These are phyloP conservation scores for Prunella himalayana DNA, from an alignment of 2,113 vertebrate genomes.

Conservation along the genomic window DNA sequence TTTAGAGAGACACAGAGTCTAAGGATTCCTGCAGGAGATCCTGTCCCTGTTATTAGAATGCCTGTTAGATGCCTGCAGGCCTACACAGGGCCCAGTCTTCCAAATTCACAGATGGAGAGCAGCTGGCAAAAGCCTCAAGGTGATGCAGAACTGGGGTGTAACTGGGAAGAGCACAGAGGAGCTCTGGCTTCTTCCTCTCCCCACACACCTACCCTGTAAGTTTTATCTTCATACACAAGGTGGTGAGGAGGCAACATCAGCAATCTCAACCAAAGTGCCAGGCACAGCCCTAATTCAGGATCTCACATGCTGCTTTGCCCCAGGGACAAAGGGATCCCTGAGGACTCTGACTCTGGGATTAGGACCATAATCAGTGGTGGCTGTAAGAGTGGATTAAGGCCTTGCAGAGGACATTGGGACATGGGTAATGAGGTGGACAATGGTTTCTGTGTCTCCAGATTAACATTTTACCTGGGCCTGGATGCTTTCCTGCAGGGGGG, in stretches of 20 bases:
- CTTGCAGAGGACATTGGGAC: background rate
- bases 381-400: background rate
- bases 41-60: background rate
- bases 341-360: background rate
- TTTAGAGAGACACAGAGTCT: background rate
- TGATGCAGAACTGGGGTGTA: background rate
- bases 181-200: background rate
- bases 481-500: constrained; percentile 79
- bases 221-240: background rate
- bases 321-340: background rate
- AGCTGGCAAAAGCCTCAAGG: background rate
- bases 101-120: background rate
- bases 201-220: background rate
- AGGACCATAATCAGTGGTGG: background rate
- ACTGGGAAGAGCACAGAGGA: background rate
- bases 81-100: background rate
- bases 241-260: background rate
- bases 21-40: background rate
- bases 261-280: background rate
- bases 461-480: constrained; percentile 79
- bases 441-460: background rate
- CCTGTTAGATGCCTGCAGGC: background rate
- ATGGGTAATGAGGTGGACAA: background rate
- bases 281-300: background rate
- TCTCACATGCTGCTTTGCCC: background rate